Percentiles rank a stretch among this genome's conserved stretches.
These are phyloP conservation scores for Semnopithecus entellus DNA, from an alignment of 2,113 vertebrate species.

Conservation along the genomic window DNA sequence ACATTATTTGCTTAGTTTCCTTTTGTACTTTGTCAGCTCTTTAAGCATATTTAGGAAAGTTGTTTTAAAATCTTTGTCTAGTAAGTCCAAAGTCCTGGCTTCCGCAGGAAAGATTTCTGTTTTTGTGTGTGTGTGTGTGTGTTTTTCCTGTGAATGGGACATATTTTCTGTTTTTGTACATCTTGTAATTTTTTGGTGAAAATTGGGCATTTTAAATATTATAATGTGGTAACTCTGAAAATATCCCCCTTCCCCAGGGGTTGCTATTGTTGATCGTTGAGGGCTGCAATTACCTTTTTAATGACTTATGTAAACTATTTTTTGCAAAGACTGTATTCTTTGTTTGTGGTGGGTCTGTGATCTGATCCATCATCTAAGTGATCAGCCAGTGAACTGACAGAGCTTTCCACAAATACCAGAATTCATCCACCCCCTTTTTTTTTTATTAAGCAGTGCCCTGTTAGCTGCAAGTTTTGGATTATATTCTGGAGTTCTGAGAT, in stretches of 20 bases:
- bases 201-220: not conserved
- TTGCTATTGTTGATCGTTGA: not conserved
- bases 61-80: not conserved
- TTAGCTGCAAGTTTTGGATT: not conserved
- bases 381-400: not conserved
- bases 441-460: not conserved
- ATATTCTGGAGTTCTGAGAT: not conserved
- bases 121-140: too few relatives aligned
- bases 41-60: not conserved
- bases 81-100: not conserved
- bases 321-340: not conserved
- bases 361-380: not conserved
- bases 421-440: not conserved
- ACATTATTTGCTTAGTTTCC: not conserved
- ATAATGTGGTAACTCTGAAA: not conserved
- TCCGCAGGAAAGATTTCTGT: not conserved
- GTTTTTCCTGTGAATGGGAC: not conserved
- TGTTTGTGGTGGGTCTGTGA: not conserved
- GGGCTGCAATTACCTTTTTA: not conserved
- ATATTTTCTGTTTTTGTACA: not conserved
- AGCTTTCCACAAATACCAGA: slow-evolving; percentile 20
- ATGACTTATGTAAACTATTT: not conserved
- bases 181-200: not conserved
- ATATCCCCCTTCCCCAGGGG: not conserved
- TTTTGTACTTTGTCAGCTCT: not conserved